Evolutionary conservation across 2,888 invertebrate species (phyloP), one percentile per base, ranked within the genome.

Genomic region (Eustalomyia histrio): DNA sequence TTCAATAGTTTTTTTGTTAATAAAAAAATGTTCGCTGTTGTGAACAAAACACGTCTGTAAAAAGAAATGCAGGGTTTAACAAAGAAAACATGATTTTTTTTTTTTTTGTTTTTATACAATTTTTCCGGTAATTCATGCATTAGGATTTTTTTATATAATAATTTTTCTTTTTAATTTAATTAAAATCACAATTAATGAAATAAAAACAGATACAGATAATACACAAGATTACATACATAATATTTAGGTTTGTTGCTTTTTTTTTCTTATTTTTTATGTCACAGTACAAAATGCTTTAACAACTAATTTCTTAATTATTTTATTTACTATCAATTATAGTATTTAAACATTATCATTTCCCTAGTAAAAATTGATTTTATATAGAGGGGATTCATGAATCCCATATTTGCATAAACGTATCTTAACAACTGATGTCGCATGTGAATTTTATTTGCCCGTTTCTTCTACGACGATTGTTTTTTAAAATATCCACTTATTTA

Each of bases 251-350:
- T 68, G 78, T 68, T 79, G 55, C 24, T 71, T 43, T 52, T 39
- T 53, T 63, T 79, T 76, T 76, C 75, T 69, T 78, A 74, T 71
- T 81, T 82, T 76, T 83, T 84, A 83, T 83, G 84, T 84, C 84
- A 84, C 84, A 84, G 84, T 84, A 84, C 81, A 84, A 84, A 84
- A 84, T 83, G 79, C 72, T 80, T 84, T 84, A 82, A 84, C 79
- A 82, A 84, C 83, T 84, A 83, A 82, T 84, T 74, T 79, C 83
- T 83, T 83, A 82, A 78, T 80, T 83, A 71, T 68, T 78, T 53
- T 74, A 18, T 79, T 80, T 71, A 69, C 79, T 83, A 76, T 79
- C 35, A 79, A 71, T 72, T 83, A 76, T 82, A 78, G 74, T 80
- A 74, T 71, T 76, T 80, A 76, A 79, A 82, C 80, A 73, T 78